Evolutionary conservation across 2,888 invertebrate species (phyloP).

Genomic region (Leptura quadrifasciata): DNA sequence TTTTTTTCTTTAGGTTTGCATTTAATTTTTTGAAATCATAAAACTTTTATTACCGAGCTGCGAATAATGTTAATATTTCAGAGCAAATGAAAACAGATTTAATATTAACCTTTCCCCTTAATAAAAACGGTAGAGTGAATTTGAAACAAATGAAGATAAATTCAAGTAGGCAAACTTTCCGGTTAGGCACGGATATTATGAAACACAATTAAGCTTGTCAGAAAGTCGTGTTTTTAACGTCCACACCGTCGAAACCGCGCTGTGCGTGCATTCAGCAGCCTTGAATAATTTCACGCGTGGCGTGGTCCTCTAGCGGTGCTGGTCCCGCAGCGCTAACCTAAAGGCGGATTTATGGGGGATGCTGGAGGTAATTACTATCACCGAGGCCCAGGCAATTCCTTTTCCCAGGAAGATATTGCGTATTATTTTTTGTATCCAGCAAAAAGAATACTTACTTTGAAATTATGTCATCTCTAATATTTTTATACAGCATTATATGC

Average conservation of each 20-base stretch:
- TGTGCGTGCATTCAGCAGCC: constrained; percentile 36
- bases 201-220: constrained; percentile 52
- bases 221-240: constrained; percentile 50
- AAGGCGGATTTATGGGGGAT: constrained; percentile 33
- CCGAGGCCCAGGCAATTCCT: constrained; percentile 7
- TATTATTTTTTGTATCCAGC: constrained; percentile 16
- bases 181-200: constrained; percentile 49
- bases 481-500: too few relatives aligned
- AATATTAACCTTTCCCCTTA: constrained; percentile 25
- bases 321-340: constrained; percentile 17
- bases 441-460: neutral
- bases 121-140: constrained; percentile 15
- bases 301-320: constrained; percentile 43
- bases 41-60: neutral
- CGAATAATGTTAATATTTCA: constrained; percentile 20
- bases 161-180: constrained; percentile 34
- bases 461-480: neutral
- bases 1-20: too few relatives aligned
- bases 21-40: too few relatives aligned
- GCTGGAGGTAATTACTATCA: constrained; percentile 32
- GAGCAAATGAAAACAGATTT: constrained; percentile 27
- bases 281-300: constrained; percentile 42
- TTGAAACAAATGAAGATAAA: constrained; percentile 30
- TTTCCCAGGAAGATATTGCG: constrained; percentile 16
- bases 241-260: constrained; percentile 41